Evolutionary conservation across 2,888 invertebrate species (phyloP).

Genomic region (Dromius quadrimaculatus): DNA sequence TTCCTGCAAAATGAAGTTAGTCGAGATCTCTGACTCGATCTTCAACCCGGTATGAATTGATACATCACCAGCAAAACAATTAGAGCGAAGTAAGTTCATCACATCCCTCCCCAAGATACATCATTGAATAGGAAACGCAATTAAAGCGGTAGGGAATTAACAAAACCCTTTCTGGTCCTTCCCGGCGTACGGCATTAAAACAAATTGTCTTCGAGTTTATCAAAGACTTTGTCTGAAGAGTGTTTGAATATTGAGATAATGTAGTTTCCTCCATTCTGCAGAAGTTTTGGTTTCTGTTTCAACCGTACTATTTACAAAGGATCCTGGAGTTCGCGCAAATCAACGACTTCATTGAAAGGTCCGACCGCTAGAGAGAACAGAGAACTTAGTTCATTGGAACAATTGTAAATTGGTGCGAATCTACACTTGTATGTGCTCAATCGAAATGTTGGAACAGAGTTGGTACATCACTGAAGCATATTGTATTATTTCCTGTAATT

Average conservation of each 20-base stretch:
- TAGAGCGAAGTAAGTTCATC: neutral
- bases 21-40: neutral
- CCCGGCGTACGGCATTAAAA: constrained; percentile 34
- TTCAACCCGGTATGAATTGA: constrained; percentile 28
- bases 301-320: constrained; percentile 34
- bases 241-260: constrained; percentile 20
- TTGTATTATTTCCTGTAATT: no score
- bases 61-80: constrained; percentile 37
- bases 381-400: no score
- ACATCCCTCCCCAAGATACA: constrained; percentile 16
- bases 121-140: constrained; percentile 47
- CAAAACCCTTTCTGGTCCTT: constrained; percentile 28
- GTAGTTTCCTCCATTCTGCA: constrained; percentile 22
- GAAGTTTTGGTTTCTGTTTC: constrained; percentile 33
- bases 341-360: constrained; percentile 3
- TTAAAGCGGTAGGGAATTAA: constrained; percentile 45
- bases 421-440: neutral
- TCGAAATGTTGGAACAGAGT: neutral
- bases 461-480: no score
- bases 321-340: neutral
- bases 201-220: constrained; percentile 49
- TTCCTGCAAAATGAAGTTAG: neutral
- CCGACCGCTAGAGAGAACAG: neutral
- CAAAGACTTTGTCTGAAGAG: constrained; percentile 51
- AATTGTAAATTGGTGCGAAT: neutral